Evolutionary conservation across 2,113 vertebrate genomes (phyloP).

Genomic region (Vulpes vulpes): DNA sequence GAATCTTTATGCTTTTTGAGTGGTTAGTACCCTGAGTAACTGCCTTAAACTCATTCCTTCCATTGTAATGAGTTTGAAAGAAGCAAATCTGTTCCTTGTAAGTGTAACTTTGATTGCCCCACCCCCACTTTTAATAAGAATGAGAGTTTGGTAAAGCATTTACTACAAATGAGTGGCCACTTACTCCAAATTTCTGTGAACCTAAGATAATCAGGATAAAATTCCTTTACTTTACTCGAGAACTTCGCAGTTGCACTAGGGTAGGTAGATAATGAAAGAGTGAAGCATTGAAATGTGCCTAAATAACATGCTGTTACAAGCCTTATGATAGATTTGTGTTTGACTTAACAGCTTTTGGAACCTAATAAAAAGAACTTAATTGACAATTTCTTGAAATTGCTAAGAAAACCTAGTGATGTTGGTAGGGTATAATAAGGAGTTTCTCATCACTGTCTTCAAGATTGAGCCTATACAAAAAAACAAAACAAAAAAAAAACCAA

Average conservation of each 20-base stretch:
- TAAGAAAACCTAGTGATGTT: conserved; percentile 94
- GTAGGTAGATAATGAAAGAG: conserved; percentile 89
- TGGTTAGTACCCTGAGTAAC: conserved; percentile 58
- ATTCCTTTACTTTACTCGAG: conserved; percentile 84
- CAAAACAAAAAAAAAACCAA: conserved; percentile 82
- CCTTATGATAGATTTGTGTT: conserved; percentile 92
- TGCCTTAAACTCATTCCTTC: conserved; percentile 54
- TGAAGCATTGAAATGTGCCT: conserved; percentile 89
- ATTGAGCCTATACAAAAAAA: conserved; percentile 93
- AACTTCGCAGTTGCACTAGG: conserved; percentile 87
- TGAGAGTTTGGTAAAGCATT: conserved; percentile 62
- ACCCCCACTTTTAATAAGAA: conserved; percentile 72
- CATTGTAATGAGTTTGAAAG: conserved; percentile 58
- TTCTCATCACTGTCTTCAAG: conserved; percentile 95
- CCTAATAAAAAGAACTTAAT: conserved; percentile 97
- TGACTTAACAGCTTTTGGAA: conserved; percentile 93
- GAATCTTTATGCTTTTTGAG: conserved; percentile 62
- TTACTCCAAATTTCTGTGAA: conserved; percentile 80
- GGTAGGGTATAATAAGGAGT: conserved; percentile 95
- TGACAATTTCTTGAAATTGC: conserved; percentile 98
- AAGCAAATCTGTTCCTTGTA: conserved; percentile 46
- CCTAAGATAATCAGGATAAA: conserved; percentile 80
- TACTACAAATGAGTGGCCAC: conserved; percentile 73
- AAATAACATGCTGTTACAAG: conserved; percentile 91
- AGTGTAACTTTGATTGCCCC: conserved; percentile 64